Evolutionary conservation across 1,140 invertebrate genomes (phyloP), one percentile per base, ranked within the genome.

Genomic region (Sinonovacula constricta): DNA sequence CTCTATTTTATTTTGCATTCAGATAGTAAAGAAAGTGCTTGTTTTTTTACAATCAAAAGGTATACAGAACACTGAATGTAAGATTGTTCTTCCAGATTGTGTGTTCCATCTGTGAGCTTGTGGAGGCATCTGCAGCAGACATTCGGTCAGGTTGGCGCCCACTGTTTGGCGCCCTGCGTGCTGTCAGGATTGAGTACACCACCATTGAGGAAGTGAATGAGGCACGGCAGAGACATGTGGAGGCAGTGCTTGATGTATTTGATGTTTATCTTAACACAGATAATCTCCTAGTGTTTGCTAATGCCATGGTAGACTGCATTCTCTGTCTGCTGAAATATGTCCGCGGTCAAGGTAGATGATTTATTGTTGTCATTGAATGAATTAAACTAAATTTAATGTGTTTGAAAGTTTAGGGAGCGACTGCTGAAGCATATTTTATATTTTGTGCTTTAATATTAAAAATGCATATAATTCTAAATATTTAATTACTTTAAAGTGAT

Each of bases 101-200:
- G 49, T 96, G 96, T 74, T 98, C 96, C 81, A 95, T 98, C 28
- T 98, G 97, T 91, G 97, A 98, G 91, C 97, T 98, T 88, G 97
- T 98, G 0, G 97, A 98, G 92, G 96, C 96, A 0, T 97, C 97
- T 88, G 93, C 95, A 85, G 95, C 95, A 22, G 97, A 98, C 91
- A 97, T 98, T 22, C 93, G 95, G 83, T 98, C 97, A 0, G 97
- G 97, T 0, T 98, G 97, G 97, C 91, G 97, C 57, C 96, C 97
- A 0, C 91, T 98, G 2, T 98, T 98, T 88, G 96, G 96, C 5
- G 96, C 97, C 2, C 88, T 98, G 4, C 93, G 96, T 31, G 96
- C 96, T 31, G 96, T 97, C 0, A 91, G 91, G 63, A 88, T 92
- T 59, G 94, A 79, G 92, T 89, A 88, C 70, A 91, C 88, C 10